Evolutionary conservation across 2,113 vertebrate genomes (phyloP).

Genomic region (Carassius carassius): DNA sequence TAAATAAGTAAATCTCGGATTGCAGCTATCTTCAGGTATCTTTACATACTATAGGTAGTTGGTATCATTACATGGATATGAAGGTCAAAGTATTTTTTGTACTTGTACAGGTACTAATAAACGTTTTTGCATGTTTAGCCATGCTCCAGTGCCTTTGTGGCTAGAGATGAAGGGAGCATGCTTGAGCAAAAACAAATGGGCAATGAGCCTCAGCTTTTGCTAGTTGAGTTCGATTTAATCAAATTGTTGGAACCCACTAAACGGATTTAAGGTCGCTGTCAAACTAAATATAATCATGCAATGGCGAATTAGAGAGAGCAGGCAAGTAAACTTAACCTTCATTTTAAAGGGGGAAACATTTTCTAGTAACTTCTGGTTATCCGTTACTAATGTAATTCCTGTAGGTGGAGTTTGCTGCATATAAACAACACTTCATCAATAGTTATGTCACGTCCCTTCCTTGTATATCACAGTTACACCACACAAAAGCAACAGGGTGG

Average conservation of each 20-base stretch:
- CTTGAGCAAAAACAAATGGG: neutral
- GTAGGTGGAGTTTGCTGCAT: neutral
- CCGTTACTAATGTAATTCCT: neutral
- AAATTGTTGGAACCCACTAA: neutral
- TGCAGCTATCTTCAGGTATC: too few species aligned
- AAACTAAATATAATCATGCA: neutral
- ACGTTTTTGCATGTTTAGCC: neutral
- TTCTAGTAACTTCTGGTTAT: neutral
- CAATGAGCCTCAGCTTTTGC: neutral
- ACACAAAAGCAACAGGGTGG: neutral
- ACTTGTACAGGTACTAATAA: too few species aligned
- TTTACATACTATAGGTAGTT: too few species aligned
- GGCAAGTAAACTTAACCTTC: neutral
- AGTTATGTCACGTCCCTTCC: neutral
- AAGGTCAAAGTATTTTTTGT: too few species aligned
- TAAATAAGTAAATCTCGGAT: neutral
- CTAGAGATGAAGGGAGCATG: neutral
- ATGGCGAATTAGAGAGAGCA: neutral
- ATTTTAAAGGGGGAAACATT: neutral
- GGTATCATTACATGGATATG: too few species aligned
- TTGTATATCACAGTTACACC: neutral
- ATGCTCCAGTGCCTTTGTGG: neutral
- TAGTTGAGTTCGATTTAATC: neutral
- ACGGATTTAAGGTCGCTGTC: neutral
- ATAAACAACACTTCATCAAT: slow-evolving; percentile 3